Base-by-base conservation (phyloP, 2,797 vertebrate genomes). In the Mus spretus region DNA sequence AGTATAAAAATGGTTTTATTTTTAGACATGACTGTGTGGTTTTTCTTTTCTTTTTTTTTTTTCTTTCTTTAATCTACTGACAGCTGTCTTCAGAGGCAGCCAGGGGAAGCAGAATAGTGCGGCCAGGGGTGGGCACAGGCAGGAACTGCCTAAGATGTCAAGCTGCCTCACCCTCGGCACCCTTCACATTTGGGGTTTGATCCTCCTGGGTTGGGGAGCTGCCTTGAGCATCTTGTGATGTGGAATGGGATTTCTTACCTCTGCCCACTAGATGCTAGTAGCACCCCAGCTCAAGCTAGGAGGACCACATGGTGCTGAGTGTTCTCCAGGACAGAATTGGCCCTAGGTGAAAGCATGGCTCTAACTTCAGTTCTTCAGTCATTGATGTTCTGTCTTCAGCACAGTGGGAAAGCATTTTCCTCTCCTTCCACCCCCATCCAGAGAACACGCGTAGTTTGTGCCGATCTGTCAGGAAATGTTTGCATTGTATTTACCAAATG, bases 1-100 rank as follows among this genome's bases (percentile, higher is more conserved):
- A 90, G 93, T 98, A 89, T 96, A 95, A 97, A 97, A 96, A 88
- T 77, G 65, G 82, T 92, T 94, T 1, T 93, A 95, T 96, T 98
- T 98, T 97, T 98, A 96, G 95, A 96, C 90, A 86, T 96, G 89
- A 78, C 22, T 6, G 77, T 75, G 65, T 44, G 67, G 57, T 94
- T 44, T 44, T 44, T 44, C 44, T 44, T 94, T 70, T 80, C 72
- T 87, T 61, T 59, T 77, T 70, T n/a, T 90, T 55, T 82, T 90
- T 72, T 70, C n/a, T 9, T 37, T 15, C 70, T 72, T 59, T 3
- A 89, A 89, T 92, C 82, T 94, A 10, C 63, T 93, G 93, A 74
- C 95, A 94, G 97, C 44, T 94, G n/a, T 93, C 97, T 93, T 97
- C 40, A 61, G 88, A 70, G 9, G 11, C 79, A 84, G 77, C 79